phyloP scores from a whole-genome alignment of 2,888 invertebrate species.

The Drosophila prostipennis region DNA sequence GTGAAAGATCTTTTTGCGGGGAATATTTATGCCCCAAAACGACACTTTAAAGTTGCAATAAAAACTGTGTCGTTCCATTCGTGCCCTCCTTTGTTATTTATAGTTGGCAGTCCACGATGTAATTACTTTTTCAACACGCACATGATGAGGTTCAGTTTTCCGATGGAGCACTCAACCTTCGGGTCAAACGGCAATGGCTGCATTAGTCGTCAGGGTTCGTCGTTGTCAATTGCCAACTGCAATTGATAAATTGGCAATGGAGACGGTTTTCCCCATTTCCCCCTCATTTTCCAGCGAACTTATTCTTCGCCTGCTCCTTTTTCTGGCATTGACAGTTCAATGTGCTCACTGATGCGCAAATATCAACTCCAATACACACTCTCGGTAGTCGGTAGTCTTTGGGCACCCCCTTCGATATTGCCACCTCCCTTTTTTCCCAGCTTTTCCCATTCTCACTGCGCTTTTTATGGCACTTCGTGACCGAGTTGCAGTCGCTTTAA shows the following conservation, averaged over 20 bases:
- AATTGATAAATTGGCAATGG: constrained; percentile 77
- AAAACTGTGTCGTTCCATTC: constrained; percentile 54
- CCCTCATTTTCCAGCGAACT: constrained; percentile 23
- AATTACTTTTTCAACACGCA: constrained; percentile 78
- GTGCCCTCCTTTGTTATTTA: constrained; percentile 58
- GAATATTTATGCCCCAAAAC: constrained; percentile 68
- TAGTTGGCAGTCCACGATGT: constrained; percentile 71
- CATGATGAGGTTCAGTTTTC: constrained; percentile 43
- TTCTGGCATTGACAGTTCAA: constrained; percentile 78
- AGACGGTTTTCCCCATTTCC: constrained; percentile 27
- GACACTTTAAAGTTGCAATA: constrained; percentile 80
- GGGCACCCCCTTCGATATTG: constrained; percentile 1
- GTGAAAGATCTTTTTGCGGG: constrained; percentile 31
- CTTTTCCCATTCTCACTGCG: constrained; percentile 45
- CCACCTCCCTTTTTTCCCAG: constrained; percentile 11
- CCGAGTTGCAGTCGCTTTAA: constrained; percentile 71
- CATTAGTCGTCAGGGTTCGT: constrained; percentile 58
- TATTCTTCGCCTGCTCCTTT: constrained; percentile 22
- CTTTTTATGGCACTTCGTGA: constrained; percentile 78
- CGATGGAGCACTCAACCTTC: constrained; percentile 14
- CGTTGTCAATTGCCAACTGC: constrained; percentile 60
- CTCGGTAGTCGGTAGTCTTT: constrained; percentile 46
- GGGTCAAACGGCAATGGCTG: constrained; percentile 70
- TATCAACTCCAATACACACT: constrained; percentile 75
- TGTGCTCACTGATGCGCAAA: constrained; percentile 79